Conservation (phyloP, 2,113 vertebrate genomes). For the Silurus glanis region DNA sequence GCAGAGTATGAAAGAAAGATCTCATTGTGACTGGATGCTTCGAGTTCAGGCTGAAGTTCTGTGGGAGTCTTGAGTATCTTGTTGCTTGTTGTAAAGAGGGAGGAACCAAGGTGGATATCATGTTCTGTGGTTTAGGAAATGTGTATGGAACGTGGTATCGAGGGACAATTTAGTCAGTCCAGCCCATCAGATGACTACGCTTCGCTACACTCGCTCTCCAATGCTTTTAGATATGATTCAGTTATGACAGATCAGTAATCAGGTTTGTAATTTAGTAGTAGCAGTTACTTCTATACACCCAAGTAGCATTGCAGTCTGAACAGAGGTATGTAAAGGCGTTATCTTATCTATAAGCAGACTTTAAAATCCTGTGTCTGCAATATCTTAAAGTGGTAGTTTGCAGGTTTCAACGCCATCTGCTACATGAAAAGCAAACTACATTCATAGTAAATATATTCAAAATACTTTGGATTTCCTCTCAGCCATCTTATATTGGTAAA, state of each 20-base stretch:
- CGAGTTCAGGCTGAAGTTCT: conserved; percentile 36
- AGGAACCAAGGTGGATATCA: conserved; percentile 38
- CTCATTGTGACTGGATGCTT: conserved; percentile 38
- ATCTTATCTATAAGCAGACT: neutral
- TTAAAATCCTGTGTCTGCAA: neutral
- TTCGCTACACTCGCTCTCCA: conserved; percentile 3
- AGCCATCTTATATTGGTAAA: no score
- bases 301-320: neutral
- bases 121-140: conserved; percentile 51
- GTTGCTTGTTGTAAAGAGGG: conserved; percentile 39
- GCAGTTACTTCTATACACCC: neutral
- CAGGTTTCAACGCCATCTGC: neutral
- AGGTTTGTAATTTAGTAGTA: conserved; percentile 10
- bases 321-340: neutral
- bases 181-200: conserved; percentile 23
- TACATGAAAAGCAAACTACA: neutral
- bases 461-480: neutral
- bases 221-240: conserved; percentile 20
- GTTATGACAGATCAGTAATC: conserved; percentile 16
- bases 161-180: conserved; percentile 31
- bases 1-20: conserved; percentile 47
- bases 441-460: neutral
- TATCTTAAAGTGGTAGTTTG: neutral
- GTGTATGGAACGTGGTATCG: conserved; percentile 51
- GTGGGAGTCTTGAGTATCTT: conserved; percentile 38